Base-by-base conservation (phyloP, 2,113 vertebrate species). In the Boleophthalmus pectinirostris region DNA sequence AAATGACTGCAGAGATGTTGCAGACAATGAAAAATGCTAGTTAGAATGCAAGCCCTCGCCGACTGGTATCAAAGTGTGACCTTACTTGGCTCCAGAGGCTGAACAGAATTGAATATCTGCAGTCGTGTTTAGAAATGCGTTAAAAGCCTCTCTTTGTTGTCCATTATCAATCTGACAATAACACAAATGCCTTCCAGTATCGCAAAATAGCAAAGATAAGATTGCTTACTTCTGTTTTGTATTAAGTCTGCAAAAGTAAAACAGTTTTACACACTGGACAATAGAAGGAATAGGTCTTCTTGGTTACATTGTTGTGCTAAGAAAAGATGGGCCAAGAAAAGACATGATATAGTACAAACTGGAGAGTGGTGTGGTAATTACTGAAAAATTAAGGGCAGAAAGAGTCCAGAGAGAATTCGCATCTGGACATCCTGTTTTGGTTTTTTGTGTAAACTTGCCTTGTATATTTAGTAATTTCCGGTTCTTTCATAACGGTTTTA, bases 1-100 rank as follows among this genome's bases (percentile, higher is more conserved):
- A 63, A 63, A 63, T 3, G 60, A 63, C 60, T 63, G 60, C 60
- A 35, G 60, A 35, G 29, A 63, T 63, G 18, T 63, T 35, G 60
- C 25, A 63, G 60, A 63, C 60, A 63, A 33, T 63, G 60, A 63
- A 18, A 63, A 33, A 35, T 35, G 29, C 29, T 35, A 35, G 61
- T 38, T 21, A 20, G 61, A 38, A 64, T 64, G 61, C 61, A 38
- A 64, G 38, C 11, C 61, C 35, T 1, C 56, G 9, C 21, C 61
- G 18, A 21, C 33, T 21, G 33, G 38, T 43, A 38, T 21, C 61
- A 64, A 64, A 64, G 61, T 13, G 33, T 64, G 20, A n/a, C 61
- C 61, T 64, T 61, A 61, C 61, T 43, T n/a, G 35, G 61, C 61
- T n/a, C 61, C 11, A n/a, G 61, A 38, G 33, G 10, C 33, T 21